Percentiles rank a stretch among this genome's conserved stretches.
Conservation (phyloP, 2,797 vertebrate genomes). For the Rhadinocentrus ornatus region DNA sequence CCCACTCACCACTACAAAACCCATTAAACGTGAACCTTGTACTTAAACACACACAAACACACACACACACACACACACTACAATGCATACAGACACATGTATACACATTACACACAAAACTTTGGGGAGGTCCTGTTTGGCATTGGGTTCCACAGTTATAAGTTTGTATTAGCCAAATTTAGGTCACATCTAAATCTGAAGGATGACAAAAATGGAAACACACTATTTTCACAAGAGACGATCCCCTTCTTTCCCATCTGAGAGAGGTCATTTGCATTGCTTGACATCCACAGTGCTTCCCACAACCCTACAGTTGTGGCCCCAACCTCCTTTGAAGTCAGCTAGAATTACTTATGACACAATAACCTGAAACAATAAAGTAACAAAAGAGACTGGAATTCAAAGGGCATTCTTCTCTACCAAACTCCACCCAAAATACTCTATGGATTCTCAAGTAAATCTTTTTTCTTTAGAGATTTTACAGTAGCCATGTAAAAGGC, state of each 20-base stretch:
- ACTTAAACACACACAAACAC: conserved; percentile 37
- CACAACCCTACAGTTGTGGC: conserved; percentile 66
- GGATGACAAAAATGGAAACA: conserved; percentile 58
- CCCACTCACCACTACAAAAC: conserved; percentile 80
- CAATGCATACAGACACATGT: conserved; percentile 20
- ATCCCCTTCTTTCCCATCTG: conserved; percentile 58
- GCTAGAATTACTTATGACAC: conserved; percentile 82
- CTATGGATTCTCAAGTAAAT: conserved; percentile 18
- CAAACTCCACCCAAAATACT: conserved; percentile 57
- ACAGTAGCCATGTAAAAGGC: background rate
- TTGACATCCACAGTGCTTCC: conserved; percentile 70
- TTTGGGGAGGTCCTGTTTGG: conserved; percentile 76
- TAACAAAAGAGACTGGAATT: conserved; percentile 66
- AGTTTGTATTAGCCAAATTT: conserved; percentile 76
- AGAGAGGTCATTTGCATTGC: conserved; percentile 69
- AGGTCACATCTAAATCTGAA: conserved; percentile 78
- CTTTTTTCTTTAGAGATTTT: background rate
- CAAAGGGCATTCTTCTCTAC: conserved; percentile 62
- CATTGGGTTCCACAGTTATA: conserved; percentile 76
- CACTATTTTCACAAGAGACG: conserved; percentile 54
- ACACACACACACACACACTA: conserved; percentile 5
- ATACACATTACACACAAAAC: conserved; percentile 45
- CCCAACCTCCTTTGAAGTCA: conserved; percentile 76
- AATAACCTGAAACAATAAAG: conserved; percentile 80
- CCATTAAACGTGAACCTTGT: conserved; percentile 71